Evolutionary conservation across 92 coral and sea anemone species (phyloP).

Genomic region (Heteractis magnifica): DNA sequence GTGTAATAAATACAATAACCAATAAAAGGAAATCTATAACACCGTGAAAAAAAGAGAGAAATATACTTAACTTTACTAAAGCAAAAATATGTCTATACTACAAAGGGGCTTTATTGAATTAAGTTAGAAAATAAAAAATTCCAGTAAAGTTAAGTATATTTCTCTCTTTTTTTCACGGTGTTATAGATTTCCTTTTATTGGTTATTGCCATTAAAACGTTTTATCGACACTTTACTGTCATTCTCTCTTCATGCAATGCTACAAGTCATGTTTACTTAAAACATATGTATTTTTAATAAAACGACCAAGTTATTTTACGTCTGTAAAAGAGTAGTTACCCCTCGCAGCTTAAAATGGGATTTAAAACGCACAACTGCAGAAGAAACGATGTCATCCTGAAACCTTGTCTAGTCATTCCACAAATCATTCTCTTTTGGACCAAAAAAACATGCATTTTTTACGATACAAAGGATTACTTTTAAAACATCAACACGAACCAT

Average conservation of each 20-base stretch:
- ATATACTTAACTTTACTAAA: too few species aligned
- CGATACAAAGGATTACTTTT: too few species aligned
- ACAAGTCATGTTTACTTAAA: background rate
- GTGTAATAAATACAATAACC: too few species aligned
- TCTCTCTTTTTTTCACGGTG: too few species aligned
- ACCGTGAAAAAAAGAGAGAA: too few species aligned
- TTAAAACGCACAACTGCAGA: background rate
- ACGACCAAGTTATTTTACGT: background rate
- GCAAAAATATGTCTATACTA: too few species aligned
- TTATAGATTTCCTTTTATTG: background rate
- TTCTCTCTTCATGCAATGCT: background rate
- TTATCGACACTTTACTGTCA: background rate
- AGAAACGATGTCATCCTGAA: background rate
- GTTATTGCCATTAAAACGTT: background rate
- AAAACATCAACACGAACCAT: background rate
- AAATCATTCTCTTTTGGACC: background rate
- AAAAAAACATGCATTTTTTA: background rate
- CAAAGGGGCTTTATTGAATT: too few species aligned
- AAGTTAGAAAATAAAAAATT: too few species aligned
- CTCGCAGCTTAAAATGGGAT: background rate
- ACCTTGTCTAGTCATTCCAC: background rate
- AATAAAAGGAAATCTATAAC: too few species aligned
- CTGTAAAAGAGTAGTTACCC: background rate
- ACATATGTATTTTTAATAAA: background rate
- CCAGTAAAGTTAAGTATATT: too few species aligned